Evolutionary conservation across 2,888 invertebrate genomes (phyloP).

Genomic region (Ochropleura plecta): DNA sequence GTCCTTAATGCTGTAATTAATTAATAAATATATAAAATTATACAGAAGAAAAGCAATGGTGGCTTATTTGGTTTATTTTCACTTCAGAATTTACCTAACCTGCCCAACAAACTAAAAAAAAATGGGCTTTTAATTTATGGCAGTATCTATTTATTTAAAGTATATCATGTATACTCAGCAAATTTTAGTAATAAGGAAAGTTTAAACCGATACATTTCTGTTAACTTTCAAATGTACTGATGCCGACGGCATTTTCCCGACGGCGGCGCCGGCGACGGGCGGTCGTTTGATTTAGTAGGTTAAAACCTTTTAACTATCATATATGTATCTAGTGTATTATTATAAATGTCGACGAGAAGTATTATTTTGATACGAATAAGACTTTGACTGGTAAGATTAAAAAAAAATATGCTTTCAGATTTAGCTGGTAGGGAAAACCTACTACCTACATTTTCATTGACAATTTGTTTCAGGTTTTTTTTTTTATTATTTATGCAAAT

Average conservation of each 20-base stretch:
- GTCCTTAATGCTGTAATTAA: too few relatives aligned
- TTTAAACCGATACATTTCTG: not conserved
- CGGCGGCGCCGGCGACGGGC: constrained; percentile 18
- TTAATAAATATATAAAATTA: not conserved
- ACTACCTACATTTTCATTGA: not conserved
- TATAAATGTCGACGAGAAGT: not conserved
- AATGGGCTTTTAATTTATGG: not conserved
- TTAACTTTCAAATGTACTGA: too few relatives aligned
- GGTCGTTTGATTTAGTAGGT: not conserved
- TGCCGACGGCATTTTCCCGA: constrained; percentile 61
- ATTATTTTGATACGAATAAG: not conserved
- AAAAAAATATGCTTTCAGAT: not conserved
- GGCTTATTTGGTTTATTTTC: not conserved
- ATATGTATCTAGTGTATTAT: not conserved
- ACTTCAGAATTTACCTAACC: not conserved
- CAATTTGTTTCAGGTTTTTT: not conserved
- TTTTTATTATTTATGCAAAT: too few relatives aligned
- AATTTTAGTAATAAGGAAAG: not conserved
- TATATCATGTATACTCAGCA: not conserved
- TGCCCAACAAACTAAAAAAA: not conserved
- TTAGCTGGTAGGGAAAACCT: not conserved
- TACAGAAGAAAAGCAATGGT: not conserved
- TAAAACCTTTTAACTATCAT: not conserved
- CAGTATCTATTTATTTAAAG: not conserved
- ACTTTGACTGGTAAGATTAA: not conserved